phyloP scores from a whole-genome alignment of 2,113 vertebrate species.

The Macaca nemestrina region DNA sequence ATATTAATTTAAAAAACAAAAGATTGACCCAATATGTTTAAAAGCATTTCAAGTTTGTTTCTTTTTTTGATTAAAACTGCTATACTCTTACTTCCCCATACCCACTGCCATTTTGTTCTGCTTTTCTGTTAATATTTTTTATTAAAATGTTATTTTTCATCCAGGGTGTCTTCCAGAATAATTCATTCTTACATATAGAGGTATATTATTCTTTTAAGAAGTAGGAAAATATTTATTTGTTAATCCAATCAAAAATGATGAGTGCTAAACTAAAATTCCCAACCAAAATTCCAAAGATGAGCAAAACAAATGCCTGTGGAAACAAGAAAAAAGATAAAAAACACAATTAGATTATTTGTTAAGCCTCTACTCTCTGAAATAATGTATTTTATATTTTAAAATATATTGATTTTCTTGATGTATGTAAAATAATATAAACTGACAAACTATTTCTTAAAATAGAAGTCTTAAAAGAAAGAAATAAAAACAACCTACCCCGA shows the following conservation, averaged over 20 bases:
- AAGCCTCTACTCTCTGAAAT: neutral
- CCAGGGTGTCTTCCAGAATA: neutral
- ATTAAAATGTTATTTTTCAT: constrained; percentile 21
- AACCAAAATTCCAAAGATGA: constrained; percentile 91
- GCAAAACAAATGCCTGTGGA: constrained; percentile 88
- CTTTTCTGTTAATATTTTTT: constrained; percentile 23
- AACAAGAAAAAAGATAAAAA: constrained; percentile 68
- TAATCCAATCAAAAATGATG: constrained; percentile 89
- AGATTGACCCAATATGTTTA: neutral
- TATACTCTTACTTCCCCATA: neutral
- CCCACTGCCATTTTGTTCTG: neutral
- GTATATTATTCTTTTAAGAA: constrained; percentile 41
- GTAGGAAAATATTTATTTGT: constrained; percentile 60
- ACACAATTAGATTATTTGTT: constrained; percentile 13
- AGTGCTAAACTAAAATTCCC: constrained; percentile 90
- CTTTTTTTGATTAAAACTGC: constrained; percentile 44
- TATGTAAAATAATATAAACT: constrained; percentile 38
- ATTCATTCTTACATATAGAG: constrained; percentile 32
- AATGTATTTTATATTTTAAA: neutral
- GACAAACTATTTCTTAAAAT: constrained; percentile 58
- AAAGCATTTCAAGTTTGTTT: constrained; percentile 38
- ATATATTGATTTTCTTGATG: constrained; percentile 23
- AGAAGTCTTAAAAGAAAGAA: constrained; percentile 59
- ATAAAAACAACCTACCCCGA: constrained; percentile 86
- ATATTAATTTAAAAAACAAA: constrained; percentile 6